Evolutionary conservation across 2,797 vertebrate species (phyloP), one percentile per base, ranked within the genome.

Genomic region (Cetoscarus ocellatus): DNA sequence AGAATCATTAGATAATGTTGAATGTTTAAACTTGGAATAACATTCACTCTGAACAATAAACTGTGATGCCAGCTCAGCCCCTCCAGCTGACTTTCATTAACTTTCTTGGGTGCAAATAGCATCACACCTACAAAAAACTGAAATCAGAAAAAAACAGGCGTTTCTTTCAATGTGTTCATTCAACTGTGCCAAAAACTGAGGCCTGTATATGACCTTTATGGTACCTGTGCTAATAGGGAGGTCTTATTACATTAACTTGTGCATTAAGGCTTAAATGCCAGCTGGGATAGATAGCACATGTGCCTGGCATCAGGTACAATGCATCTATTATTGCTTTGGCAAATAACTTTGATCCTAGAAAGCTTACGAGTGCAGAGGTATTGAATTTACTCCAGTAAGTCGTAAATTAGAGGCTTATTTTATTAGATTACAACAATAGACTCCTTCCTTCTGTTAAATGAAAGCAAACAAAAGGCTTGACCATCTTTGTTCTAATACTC

Each of bases 261-360:
- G 84, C 74, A 79, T 76, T 82, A 63, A 83, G 61, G 83, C 81
- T 84, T 91, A 88, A 91, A 79, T 74, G 67, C 39, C 58, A 75
- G 70, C 53, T 52, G 50, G 67, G 77, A 88, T 80, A 85, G 71
- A 90, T 72, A 90, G 81, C 80, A 89, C 45, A 57, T 89, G 85
- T 87, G 77, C 77, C 79, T 87, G 83, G 80, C 82, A 84, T 68
- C 14, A 50, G 42, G 61, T 61, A 86, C 84, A 87, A 87, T 88
- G 66, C 79, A 88, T 78, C 77, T 64, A 77, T 81, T 90, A 79
- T 27, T 27, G 27, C 87, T 18, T 77, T 79, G 63, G 77, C 80
- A 73, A 88, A 86, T 75, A 69, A 53, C 61, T 88, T 85, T 85
- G 69, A 89, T 91, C 71, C 71, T 65, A 79, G 82, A 85, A 86